phyloP scores from a whole-genome alignment of 2,888 invertebrate species.

The Tenthredo mesomela region DNA sequence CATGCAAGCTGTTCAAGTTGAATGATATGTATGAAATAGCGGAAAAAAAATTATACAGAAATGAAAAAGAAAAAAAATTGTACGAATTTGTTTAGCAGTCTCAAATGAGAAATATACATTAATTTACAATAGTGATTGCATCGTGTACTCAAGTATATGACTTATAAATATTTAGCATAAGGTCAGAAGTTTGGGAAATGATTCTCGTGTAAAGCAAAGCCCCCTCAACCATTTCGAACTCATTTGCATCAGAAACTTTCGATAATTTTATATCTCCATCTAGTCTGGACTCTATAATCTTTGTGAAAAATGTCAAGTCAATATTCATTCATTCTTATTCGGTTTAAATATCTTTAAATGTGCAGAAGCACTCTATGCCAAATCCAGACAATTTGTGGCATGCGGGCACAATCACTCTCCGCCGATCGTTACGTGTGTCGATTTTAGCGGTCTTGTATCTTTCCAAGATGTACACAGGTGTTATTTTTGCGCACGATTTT shows the following conservation, averaged over 20 bases:
- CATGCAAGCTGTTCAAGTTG: neutral
- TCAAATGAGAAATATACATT: too few species aligned
- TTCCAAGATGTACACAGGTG: neutral
- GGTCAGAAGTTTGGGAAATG: neutral
- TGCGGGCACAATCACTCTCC: neutral
- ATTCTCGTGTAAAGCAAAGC: neutral
- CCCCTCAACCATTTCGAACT: neutral
- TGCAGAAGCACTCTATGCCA: too few species aligned
- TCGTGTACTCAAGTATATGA: neutral
- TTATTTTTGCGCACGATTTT: neutral
- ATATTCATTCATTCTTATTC: too few species aligned
- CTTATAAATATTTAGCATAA: neutral
- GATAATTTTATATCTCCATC: neutral
- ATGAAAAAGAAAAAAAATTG: too few species aligned
- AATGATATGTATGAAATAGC: neutral
- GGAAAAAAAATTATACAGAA: neutral
- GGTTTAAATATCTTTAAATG: too few species aligned
- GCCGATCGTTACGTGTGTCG: neutral
- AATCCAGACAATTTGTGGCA: too few species aligned
- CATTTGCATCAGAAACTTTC: neutral
- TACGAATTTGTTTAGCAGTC: too few species aligned
- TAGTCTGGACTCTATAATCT: neutral
- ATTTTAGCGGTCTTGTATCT: neutral
- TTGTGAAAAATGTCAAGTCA: neutral
- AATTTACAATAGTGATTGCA: too few species aligned